These are phyloP conservation scores for Dicaeum eximium DNA, from an alignment of 2,113 vertebrate species.

Conservation along the genomic window DNA sequence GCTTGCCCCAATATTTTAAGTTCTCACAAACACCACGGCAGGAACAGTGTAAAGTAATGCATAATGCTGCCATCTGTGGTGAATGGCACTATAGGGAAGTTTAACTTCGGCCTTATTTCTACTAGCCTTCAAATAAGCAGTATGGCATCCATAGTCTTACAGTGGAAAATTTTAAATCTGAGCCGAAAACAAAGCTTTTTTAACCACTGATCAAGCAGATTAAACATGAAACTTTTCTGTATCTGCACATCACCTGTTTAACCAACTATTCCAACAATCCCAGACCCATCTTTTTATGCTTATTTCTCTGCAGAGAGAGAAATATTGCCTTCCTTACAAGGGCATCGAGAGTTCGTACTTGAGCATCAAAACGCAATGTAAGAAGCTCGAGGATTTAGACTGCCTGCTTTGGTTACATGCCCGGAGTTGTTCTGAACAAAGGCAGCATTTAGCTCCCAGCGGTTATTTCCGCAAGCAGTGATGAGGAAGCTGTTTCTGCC, in stretches of 20 bases:
- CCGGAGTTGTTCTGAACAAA: accelerated
- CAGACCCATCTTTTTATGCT: background rate
- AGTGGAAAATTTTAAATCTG: background rate
- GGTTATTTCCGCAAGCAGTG: background rate
- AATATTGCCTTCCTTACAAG: background rate
- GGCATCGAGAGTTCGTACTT: accelerated
- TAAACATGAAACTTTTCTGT: background rate
- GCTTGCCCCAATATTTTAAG: background rate
- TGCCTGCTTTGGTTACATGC: accelerated
- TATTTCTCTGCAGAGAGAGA: background rate
- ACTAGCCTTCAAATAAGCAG: background rate
- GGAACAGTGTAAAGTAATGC: accelerated
- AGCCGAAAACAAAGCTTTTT: background rate
- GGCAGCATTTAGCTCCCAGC: background rate
- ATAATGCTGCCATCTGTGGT: background rate
- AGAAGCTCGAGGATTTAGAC: too few species aligned
- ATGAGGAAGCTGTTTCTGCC: background rate
- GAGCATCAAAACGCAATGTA: accelerated
- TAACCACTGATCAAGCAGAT: background rate
- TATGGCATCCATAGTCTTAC: background rate
- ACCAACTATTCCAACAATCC: background rate
- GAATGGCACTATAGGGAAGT: accelerated
- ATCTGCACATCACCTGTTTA: background rate
- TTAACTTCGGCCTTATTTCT: background rate
- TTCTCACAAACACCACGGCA: background rate